Evolutionary conservation across 2,888 invertebrate species (phyloP), one percentile per base, ranked within the genome.

Genomic region (Trichopoda pennipes): DNA sequence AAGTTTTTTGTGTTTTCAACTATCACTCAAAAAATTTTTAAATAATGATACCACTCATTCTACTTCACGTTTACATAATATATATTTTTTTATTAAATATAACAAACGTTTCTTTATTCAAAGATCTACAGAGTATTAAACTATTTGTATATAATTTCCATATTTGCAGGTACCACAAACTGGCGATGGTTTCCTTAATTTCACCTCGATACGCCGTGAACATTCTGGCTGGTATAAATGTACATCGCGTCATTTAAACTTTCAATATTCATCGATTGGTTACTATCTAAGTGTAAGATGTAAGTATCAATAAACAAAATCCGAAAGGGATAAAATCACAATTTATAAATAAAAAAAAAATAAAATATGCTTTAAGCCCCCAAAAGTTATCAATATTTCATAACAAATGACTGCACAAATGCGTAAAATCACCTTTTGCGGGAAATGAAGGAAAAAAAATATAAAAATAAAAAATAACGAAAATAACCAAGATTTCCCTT

Each of bases 171-270:
- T 95, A 80, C 93, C 94, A 85, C 95, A 95, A 91, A 93, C 93
- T 84, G 94, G 93, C 66, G 95, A 95, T 88, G 96, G 97, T 75
- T 96, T 95, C 90, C 93, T 97, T 80, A 97, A 97, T 92, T 97
- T 97, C 92, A 94, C 94, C 66, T 93, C 94, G 86, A 95, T 97
- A 89, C 93, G 93, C 69, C 93, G 95, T 64, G 94, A 95, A 85
- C 96, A 97, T 92, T 96, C 96, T 76, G 97, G 97, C 88, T 97
- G 97, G 97, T 97, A 97, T 92, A 95, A 97, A 90, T 97, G 97
- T 92, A 94, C 96, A 69, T 96, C 97, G 76, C 93, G 94, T 63
- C 97, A 97, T 93, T 93, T 95, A 84, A 93, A 96, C 87, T 95
- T 95, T 42, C 94, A 95, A 90, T 97, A 96, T 92, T 95, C 96